A percentile compares a stretch with the other conserved stretches of the same genome.
These are phyloP conservation scores for Neosalanx taihuensis DNA, from an alignment of 2,797 vertebrate species.

Conservation along the genomic window DNA sequence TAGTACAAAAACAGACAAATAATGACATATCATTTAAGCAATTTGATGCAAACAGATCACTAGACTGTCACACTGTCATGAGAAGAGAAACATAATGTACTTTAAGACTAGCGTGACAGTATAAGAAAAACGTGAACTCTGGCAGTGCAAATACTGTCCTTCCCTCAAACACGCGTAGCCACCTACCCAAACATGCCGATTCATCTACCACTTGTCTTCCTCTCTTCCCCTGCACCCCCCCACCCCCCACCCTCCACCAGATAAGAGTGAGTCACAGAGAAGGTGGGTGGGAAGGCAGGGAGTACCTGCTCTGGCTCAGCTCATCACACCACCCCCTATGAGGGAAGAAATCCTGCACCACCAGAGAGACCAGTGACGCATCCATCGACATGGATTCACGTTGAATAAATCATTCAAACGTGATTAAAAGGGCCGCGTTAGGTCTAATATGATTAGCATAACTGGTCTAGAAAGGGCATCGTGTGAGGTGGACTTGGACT, in stretches of 20 bases:
- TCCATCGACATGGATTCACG: background rate
- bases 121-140: too few species aligned
- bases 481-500: too few species aligned
- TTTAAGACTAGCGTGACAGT: too few species aligned
- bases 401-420: background rate
- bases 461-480: too few species aligned
- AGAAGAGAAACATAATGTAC: too few species aligned
- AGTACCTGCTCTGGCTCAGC: background rate
- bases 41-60: too few species aligned
- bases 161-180: background rate
- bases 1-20: too few species aligned
- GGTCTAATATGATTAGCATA: background rate
- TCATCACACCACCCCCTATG: background rate
- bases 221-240: background rate
- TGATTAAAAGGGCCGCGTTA: background rate
- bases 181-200: background rate
- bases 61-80: too few species aligned
- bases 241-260: background rate
- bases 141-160: too few species aligned
- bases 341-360: background rate
- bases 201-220: background rate
- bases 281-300: conserved; percentile 1
- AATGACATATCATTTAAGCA: too few species aligned
- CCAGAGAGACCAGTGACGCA: background rate
- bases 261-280: background rate